Percentiles rank a stretch among this genome's conserved stretches.
Evolutionary conservation across 53 echinoderm and acorn worm species (phyloP).

Genomic region (Paelopatides confundens): DNA sequence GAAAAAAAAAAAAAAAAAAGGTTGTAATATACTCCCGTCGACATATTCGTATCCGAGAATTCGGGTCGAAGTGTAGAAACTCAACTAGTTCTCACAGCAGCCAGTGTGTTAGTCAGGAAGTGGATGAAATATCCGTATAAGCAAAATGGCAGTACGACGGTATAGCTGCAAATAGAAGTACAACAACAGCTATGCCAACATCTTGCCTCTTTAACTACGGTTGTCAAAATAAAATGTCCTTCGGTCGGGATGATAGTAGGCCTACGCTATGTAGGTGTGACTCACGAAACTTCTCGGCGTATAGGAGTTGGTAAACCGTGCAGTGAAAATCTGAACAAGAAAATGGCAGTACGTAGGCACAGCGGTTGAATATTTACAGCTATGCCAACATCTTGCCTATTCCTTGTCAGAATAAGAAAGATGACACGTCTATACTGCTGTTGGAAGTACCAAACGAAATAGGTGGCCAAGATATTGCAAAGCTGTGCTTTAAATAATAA

Average conservation of each 20-base stretch:
- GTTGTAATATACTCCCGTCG: no score
- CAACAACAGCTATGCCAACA: conserved; percentile 84
- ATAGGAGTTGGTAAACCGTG: no score
- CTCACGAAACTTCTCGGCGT: no score
- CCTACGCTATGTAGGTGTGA: no score
- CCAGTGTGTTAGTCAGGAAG: no score
- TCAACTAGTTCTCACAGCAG: no score
- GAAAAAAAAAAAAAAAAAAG: no score
- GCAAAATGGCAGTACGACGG: conserved; percentile 85
- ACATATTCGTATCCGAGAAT: no score
- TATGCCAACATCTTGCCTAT: conserved; percentile 51
- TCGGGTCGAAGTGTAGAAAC: no score
- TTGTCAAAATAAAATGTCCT: no score
- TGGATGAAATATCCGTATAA: not conserved
- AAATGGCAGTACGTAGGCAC: conserved; percentile 45
- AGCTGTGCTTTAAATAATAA: not conserved
- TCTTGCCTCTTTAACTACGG: conserved; percentile 82
- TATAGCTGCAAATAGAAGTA: conserved; percentile 63
- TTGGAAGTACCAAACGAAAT: not conserved
- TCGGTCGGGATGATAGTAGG: no score
- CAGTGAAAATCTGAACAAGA: not conserved
- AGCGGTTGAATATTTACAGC: conserved; percentile 36
- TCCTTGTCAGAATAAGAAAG: not conserved
- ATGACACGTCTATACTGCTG: not conserved
- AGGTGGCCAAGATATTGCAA: conserved; percentile 29